phyloP scores from a whole-genome alignment of 1,140 invertebrate species.

The Drosophila busckii region DNA sequence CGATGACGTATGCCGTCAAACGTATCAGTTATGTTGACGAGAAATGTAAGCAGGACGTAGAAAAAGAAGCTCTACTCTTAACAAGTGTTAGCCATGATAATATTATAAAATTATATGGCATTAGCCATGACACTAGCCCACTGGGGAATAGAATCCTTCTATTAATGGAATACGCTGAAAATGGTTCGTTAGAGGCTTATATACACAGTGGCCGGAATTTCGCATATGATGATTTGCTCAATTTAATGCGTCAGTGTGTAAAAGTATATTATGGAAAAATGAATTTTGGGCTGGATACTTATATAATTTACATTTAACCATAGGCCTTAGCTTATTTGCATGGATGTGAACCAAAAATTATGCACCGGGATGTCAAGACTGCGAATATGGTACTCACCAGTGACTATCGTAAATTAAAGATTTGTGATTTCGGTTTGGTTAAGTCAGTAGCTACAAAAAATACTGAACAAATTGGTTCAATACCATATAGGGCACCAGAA shows the following conservation, averaged over 20 bases:
- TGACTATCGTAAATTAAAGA: constrained; percentile 10
- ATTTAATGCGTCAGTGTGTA: too few relatives aligned
- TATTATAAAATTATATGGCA: constrained; percentile 3
- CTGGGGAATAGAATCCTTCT: background rate
- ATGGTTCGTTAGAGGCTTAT: background rate
- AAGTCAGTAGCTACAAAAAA: constrained; percentile 2
- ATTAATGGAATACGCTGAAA: constrained; percentile 11
- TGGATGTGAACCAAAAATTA: background rate
- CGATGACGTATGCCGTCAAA: too few relatives aligned
- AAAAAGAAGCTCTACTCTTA: background rate
- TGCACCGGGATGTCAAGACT: constrained; percentile 39
- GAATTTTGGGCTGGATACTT: background rate
- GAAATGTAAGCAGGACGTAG: too few relatives aligned
- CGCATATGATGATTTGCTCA: too few relatives aligned
- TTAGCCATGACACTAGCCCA: too few relatives aligned
- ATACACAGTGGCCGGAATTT: too few relatives aligned
- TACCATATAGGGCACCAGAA: constrained; percentile 36
- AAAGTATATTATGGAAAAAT: too few relatives aligned
- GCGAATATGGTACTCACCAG: constrained; percentile 19
- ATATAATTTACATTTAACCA: too few relatives aligned
- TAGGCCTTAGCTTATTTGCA: constrained; percentile 29
- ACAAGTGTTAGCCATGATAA: background rate
- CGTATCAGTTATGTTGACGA: too few relatives aligned
- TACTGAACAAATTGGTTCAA: constrained; percentile 1
- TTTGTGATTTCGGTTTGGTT: constrained; percentile 30